Evolutionary conservation across 2,113 vertebrate genomes (phyloP).

Genomic region (Hippocampus comes): DNA sequence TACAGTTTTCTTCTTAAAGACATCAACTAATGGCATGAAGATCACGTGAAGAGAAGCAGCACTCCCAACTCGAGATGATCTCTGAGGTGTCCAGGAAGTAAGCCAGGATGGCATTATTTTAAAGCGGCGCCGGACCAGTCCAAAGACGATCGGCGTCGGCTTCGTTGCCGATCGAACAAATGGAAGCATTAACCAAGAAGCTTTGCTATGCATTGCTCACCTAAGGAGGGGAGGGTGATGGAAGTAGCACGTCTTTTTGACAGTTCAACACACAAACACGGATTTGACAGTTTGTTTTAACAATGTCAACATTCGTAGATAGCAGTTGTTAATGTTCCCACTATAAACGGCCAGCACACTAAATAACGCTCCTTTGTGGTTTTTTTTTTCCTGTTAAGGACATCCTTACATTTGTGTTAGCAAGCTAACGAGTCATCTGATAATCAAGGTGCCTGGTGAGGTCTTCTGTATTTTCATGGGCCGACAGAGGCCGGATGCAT

Average conservation of each 20-base stretch:
- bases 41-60: conserved; percentile 40
- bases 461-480: neutral
- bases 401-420: conserved; percentile 10
- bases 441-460: neutral
- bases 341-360: conserved; percentile 47
- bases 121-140: conserved; percentile 34
- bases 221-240: conserved; percentile 19
- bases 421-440: neutral
- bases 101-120: conserved; percentile 45
- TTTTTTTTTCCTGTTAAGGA: conserved; percentile 31
- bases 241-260: conserved; percentile 13
- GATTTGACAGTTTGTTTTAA: conserved; percentile 45
- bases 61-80: conserved; percentile 46
- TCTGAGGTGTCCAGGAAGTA: conserved; percentile 18
- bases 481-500: neutral
- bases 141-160: conserved; percentile 41
- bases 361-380: conserved; percentile 49
- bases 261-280: neutral
- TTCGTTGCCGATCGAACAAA: conserved; percentile 42
- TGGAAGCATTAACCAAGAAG: conserved; percentile 39
- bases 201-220: conserved; percentile 45
- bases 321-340: conserved; percentile 57
- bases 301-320: conserved; percentile 29
- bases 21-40: conserved; percentile 82
- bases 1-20: conserved; percentile 99